These are phyloP conservation scores for Nyctibius bracteatus DNA, from an alignment of 2,113 vertebrate genomes.

Conservation along the genomic window DNA sequence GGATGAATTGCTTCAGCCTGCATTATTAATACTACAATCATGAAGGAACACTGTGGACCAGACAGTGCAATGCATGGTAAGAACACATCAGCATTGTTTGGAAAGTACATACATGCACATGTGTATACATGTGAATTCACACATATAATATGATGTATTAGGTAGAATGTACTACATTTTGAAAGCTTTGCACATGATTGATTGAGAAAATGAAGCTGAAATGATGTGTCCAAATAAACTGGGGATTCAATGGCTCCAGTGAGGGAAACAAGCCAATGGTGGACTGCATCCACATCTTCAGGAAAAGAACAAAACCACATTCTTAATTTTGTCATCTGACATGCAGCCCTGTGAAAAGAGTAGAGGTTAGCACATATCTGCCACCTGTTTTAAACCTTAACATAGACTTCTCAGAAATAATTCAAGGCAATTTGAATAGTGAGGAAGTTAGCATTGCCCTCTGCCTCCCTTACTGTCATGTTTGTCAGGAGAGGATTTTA, in stretches of 20 bases:
- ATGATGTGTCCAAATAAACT: background rate
- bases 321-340: background rate
- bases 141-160: background rate
- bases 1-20: background rate
- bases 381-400: background rate
- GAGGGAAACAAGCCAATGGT: background rate
- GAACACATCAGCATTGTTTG: background rate
- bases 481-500: background rate
- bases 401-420: background rate
- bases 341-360: background rate
- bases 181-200: background rate
- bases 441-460: background rate
- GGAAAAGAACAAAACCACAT: background rate
- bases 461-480: background rate
- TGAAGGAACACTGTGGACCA: background rate
- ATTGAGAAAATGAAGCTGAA: background rate
- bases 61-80: background rate
- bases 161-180: background rate
- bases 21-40: background rate
- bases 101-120: fast-evolving
- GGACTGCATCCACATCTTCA: background rate
- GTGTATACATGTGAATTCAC: background rate
- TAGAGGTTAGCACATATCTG: background rate
- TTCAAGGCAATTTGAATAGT: background rate
- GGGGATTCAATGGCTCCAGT: background rate